phyloP scores from a whole-genome alignment of 2,797 vertebrate species.

The Trachurus trachurus region DNA sequence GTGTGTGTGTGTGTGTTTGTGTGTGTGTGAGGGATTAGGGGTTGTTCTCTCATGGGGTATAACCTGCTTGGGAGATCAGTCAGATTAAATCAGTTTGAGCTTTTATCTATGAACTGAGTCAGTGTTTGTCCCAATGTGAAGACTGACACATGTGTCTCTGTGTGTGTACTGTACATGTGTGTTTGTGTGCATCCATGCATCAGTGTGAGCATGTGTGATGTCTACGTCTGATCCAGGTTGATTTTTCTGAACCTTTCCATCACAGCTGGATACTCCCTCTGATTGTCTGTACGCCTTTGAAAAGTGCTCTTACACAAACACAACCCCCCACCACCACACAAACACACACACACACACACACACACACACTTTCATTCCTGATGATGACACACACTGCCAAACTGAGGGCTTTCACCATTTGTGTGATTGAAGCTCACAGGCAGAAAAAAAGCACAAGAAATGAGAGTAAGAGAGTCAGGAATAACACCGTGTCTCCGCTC shows the following conservation, averaged over 20 bases:
- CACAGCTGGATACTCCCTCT: conserved; percentile 40
- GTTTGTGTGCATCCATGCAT: conserved; percentile 10
- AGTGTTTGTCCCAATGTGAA: conserved; percentile 1
- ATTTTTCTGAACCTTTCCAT: conserved; percentile 35
- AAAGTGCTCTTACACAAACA: conserved; percentile 13
- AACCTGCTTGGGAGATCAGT: conserved; percentile 14
- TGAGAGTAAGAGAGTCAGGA: conserved; percentile 38
- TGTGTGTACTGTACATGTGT: conserved; percentile 10
- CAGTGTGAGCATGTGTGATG: conserved; percentile 2
- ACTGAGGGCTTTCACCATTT: conserved; percentile 24
- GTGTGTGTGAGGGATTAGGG: conserved; percentile 27
- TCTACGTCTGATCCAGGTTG: conserved; percentile 42
- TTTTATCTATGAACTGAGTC: conserved; percentile 45
- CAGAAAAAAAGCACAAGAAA: conserved; percentile 20
- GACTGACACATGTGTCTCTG: background rate
- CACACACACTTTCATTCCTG: conserved; percentile 30
- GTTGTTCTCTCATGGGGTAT: conserved; percentile 4
- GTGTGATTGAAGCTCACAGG: conserved; percentile 29
- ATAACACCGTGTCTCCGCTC: conserved; percentile 34
- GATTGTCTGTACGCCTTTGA: conserved; percentile 30
- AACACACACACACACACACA: conserved; percentile 46
- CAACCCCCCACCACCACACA: background rate
- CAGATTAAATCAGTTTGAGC: conserved; percentile 26
- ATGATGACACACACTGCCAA: conserved; percentile 31
- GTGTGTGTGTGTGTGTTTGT: background rate